Base-by-base conservation (phyloP, 2,888 invertebrate genomes). In the Athrips mouffetella region DNA sequence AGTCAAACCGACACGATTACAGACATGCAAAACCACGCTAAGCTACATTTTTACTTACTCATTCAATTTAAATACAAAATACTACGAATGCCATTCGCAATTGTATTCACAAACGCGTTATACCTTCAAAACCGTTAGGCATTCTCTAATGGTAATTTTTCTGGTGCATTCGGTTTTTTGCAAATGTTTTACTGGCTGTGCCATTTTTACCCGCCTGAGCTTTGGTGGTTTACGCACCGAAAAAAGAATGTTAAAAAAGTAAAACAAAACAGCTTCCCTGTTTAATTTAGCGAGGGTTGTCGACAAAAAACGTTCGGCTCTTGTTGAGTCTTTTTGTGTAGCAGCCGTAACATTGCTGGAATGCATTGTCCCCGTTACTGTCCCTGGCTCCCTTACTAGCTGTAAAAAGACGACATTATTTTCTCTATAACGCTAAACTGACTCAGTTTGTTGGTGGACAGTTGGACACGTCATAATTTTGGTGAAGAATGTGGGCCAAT, bases 241-340 rank as follows among this genome's bases (percentile, higher is more conserved):
- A 73, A 73, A 75, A 77, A 80, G 55, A 65, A 68, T 63, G 63
- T 67, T 60, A 63, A 67, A 68, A 70, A 77, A 76, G 65, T 61
- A 70, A 71, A 80, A 78, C 71, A 78, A 82, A 82, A 80, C 76
- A 73, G 76, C 80, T 76, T 71, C 76, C 76, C 75, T 81, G 83
- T 86, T 85, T 85, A 85, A 87, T 86, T 87, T 87, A 80, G 83
- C 83, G 76, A 73, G 76, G 77, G 76, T 67, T 75, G 79, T 77
- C 70, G 72, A 76, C 83, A 85, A 86, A 84, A 85, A 86, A 76
- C 74, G 75, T 70, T 72, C 70, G 48, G 76, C 68, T 71, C 71
- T 70, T 65, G 77, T 71, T 75, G 71, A 72, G 70, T 70, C 72
- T 81, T 85, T 86, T 85, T 84, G 81, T 80, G 77, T 77, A 71